A percentile compares a stretch with the other conserved stretches of the same genome.
Conservation (phyloP, 2,888 invertebrate species). For the Mesorhabditis spiculigera region DNA sequence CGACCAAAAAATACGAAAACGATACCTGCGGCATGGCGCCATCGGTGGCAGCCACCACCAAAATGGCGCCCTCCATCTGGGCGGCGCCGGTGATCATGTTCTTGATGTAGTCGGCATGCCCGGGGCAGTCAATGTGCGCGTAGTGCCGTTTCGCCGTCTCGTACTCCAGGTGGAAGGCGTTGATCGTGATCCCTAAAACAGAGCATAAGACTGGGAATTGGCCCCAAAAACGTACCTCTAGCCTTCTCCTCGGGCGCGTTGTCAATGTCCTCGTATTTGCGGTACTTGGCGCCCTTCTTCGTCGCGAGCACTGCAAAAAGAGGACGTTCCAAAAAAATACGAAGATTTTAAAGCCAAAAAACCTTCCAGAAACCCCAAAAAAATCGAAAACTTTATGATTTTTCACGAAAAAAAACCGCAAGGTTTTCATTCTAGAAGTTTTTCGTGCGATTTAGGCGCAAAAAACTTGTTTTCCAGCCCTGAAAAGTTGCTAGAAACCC, state of each 20-base stretch:
- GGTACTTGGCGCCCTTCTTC: conserved; percentile 78
- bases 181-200: conserved; percentile 76
- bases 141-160: conserved; percentile 87
- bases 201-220: background rate
- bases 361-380: background rate
- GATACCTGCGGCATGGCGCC: conserved; percentile 84
- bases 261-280: conserved; percentile 88
- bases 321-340: background rate
- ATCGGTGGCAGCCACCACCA: conserved; percentile 96
- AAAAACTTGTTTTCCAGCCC: too few species aligned
- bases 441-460: too few species aligned
- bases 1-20: background rate
- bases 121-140: conserved; percentile 94
- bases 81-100: conserved; percentile 98
- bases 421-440: background rate
- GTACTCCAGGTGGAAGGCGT: conserved; percentile 91
- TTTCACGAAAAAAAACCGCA: background rate
- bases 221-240: conserved; percentile 67
- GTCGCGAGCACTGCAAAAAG: conserved; percentile 68
- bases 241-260: conserved; percentile 95
- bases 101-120: conserved; percentile 99
- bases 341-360: background rate
- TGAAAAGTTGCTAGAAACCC: too few species aligned
- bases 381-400: background rate
- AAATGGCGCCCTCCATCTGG: conserved; percentile 96